Evolutionary conservation across 2,113 vertebrate species (phyloP), one percentile per base, ranked within the genome.

Genomic region (Ivindomyrus marchei): DNA sequence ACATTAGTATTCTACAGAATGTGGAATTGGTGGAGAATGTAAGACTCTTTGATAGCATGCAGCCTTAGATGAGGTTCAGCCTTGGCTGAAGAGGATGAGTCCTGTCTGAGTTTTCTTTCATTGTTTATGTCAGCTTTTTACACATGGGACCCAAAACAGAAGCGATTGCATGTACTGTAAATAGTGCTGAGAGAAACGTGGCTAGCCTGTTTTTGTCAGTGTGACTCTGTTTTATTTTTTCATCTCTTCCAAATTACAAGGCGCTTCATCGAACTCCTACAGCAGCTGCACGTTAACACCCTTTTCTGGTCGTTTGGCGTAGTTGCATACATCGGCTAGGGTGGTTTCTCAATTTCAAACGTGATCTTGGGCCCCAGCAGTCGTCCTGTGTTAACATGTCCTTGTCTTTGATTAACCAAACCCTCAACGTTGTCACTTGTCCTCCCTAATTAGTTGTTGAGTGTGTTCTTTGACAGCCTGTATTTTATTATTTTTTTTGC

Each of bases 131-230:
- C 96, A 96, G 95, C 96, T 96, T 96, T 96, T 96, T 58, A 39
- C 31, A 87, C 58, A 50, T 85, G 88, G 80, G 90, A 62, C 86
- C 84, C n/a, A 45, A 88, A 91, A 91, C 95, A 94, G 94, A 95
- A 97, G 97, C 97, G 97, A 97, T 97, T 98, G 97, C 98, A 97
- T 97, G 97, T 97, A 96, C 96, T 46, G 97, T 97, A 97, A 97
- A 97, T 97, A 97, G 95, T 80, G 36, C 74, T 2, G 36, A 77
- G 31, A 39, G 74, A 19, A 19, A 42, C 36, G 27, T 74, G n/a
- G 66, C 27, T 36, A 4, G 31, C 66, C 66, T 74, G 24, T 15
- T 97, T 97, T 97, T 97, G 95, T 96, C 87, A 92, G 95, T n/a
- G 53, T 56, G 53, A 53, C 39, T 66, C 80, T 77, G 66, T 31